Evolutionary conservation across 2,888 invertebrate species (phyloP), one percentile per base, ranked within the genome.

Genomic region (Epirrita christyi): DNA sequence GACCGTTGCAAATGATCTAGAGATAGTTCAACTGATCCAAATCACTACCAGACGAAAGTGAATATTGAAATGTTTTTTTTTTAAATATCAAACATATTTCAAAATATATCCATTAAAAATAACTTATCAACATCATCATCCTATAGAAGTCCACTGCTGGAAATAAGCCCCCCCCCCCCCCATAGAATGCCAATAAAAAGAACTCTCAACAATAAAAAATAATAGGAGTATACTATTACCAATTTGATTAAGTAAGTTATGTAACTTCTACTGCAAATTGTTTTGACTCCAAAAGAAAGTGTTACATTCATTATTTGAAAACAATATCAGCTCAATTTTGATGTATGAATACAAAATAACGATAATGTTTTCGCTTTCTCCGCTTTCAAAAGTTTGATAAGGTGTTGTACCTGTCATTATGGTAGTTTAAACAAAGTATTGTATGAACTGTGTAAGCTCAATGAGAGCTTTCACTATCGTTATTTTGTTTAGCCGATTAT

Each of bases 391-490:
- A 75, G 75, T 79, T 76, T 70, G 86, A 85, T 87, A 85, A 83
- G 83, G 78, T 78, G 84, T 85, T 73, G 80, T 88, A 87, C 84
- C 80, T 76, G 77, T 83, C 80, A 87, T 87, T 84, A 85, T 81
- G 73, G 76, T 67, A 66, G 76, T 85, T 21, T 83, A 79, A 81
- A 15, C 11, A 36, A 49, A 52, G 36, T 50, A 29, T 50, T 54
- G 32, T 53, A 14, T 48, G 32, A n/a, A 43, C 51, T 54, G 53
- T 45, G 29, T 43, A 55, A 81, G 83, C 80, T 78, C 75, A 76
- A 76, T 74, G 74, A 71, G 53, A 58, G 75, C 89, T 89, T 89
- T 89, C 88, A 79, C 88, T 83, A 63, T 79, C 76, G 80, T 81
- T 77, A 81, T 79, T 79, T 49, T 78, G 72, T 83, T 81, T 78